Conservation (phyloP, 37 sponge, comb jelly and placozoan genomes). For the Petrosia ficiformis region DNA sequence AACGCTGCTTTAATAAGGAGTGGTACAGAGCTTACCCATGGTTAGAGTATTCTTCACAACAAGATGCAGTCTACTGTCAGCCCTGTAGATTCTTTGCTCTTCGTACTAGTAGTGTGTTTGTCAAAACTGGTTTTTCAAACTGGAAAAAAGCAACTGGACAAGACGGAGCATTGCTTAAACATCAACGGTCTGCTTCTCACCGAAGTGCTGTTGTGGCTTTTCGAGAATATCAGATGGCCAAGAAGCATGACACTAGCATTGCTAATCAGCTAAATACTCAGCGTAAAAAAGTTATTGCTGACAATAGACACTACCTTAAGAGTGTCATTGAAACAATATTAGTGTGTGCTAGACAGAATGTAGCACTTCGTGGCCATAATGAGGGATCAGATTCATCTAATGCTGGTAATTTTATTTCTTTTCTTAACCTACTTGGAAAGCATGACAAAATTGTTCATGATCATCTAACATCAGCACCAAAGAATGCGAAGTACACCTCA, state of each 20-base stretch:
- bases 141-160: too few relatives aligned
- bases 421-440: constrained; percentile 24
- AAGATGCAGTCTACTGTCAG: constrained; percentile 54
- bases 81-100: constrained; percentile 42
- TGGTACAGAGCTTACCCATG: constrained; percentile 43
- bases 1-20: constrained; percentile 14
- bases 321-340: constrained; percentile 3
- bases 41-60: constrained; percentile 46
- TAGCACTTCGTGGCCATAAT: too few relatives aligned
- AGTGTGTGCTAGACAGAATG: too few relatives aligned
- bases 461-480: too few relatives aligned
- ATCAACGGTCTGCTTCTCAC: constrained; percentile 38
- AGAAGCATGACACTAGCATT: constrained; percentile 27
- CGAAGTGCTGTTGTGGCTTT: constrained; percentile 32
- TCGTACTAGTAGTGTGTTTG: constrained; percentile 26
- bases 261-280: constrained; percentile 26
- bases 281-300: constrained; percentile 32
- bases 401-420: constrained; percentile 41
- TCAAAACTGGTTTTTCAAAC: constrained; percentile 31
- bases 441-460: constrained; percentile 40
- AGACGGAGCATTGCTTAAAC: constrained; percentile 21
- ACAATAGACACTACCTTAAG: constrained; percentile 61
- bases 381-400: too few relatives aligned
- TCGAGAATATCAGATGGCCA: constrained; percentile 19
- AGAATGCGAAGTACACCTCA: too few relatives aligned